Evolutionary conservation across 2,113 vertebrate genomes (phyloP).

Genomic region (Phasianus colchicus): DNA sequence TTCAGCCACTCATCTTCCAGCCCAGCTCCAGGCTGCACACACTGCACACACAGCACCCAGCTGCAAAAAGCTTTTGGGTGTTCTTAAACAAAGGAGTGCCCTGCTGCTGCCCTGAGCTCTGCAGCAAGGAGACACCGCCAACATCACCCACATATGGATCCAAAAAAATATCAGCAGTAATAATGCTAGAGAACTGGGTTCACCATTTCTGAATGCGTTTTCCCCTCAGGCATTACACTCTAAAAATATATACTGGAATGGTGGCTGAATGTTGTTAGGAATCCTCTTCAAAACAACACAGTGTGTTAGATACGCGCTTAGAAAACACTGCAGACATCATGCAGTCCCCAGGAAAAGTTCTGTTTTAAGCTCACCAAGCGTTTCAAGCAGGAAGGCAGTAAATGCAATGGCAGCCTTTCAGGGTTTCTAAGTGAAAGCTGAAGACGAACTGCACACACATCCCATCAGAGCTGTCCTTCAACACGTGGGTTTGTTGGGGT

Average conservation of each 20-base stretch:
- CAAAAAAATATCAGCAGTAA: no score
- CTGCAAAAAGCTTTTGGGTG: neutral
- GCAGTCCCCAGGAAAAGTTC: neutral
- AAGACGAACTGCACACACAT: neutral
- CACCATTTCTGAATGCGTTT: neutral
- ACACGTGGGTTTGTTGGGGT: neutral
- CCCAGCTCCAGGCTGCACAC: neutral
- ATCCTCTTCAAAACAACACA: neutral
- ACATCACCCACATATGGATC: no score
- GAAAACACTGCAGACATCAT: neutral
- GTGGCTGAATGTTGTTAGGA: neutral
- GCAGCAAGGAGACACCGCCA: neutral
- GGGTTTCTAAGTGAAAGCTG: neutral
- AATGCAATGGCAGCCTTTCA: neutral
- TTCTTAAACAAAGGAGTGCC: neutral
- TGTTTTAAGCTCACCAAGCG: neutral
- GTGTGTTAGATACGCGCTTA: neutral
- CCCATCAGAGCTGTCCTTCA: neutral
- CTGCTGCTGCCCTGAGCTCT: neutral
- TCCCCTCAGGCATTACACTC: neutral
- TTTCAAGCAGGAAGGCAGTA: neutral
- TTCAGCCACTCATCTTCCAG: neutral
- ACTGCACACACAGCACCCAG: neutral
- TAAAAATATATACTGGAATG: neutral
- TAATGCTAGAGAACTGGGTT: no score